A percentile compares a stretch with the other conserved stretches of the same genome.
Evolutionary conservation across 2,797 vertebrate species (phyloP).

Genomic region (Borostomias antarcticus): DNA sequence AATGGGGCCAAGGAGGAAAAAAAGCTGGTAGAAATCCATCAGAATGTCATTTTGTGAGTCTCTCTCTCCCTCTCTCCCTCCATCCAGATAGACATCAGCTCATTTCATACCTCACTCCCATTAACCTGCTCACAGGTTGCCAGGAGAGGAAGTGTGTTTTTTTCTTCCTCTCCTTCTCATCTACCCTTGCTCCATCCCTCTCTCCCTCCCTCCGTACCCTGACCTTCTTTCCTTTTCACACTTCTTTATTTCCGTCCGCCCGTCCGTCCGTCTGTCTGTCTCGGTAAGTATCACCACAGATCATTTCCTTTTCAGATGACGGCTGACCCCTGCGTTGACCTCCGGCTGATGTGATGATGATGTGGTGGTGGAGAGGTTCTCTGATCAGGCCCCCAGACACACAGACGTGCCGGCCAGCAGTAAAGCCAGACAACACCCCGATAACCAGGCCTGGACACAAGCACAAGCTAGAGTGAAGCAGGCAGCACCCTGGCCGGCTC

Average conservation of each 20-base stretch:
- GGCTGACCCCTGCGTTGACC: slow-evolving; percentile 71
- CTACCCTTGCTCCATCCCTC: slow-evolving; percentile 28
- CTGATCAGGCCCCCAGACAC: slow-evolving; percentile 60
- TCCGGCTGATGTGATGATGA: slow-evolving; percentile 72
- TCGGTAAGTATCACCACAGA: slow-evolving; percentile 74
- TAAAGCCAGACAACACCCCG: slow-evolving; percentile 62
- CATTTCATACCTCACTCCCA: slow-evolving; percentile 1
- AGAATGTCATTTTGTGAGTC: slow-evolving; percentile 68
- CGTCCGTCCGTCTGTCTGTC: slow-evolving; percentile 64
- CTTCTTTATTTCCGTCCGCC: too few species aligned
- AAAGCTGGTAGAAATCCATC: slow-evolving; percentile 70
- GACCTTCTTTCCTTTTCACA: too few species aligned
- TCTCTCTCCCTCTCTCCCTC: neutral
- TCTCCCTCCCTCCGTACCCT: slow-evolving; percentile 23
- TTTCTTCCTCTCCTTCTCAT: neutral
- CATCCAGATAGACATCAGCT: slow-evolving; percentile 5
- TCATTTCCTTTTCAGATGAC: slow-evolving; percentile 84
- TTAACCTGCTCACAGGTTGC: slow-evolving; percentile 8
- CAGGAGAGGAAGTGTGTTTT: neutral
- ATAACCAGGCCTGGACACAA: slow-evolving; percentile 37
- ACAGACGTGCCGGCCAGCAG: slow-evolving; percentile 55
- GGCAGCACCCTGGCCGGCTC: too few species aligned
- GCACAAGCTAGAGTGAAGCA: neutral
- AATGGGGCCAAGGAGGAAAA: slow-evolving; percentile 70
- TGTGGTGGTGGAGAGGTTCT: slow-evolving; percentile 67